Conservation (phyloP, 2,797 vertebrate species). For the Leptodactylus fallax region DNA sequence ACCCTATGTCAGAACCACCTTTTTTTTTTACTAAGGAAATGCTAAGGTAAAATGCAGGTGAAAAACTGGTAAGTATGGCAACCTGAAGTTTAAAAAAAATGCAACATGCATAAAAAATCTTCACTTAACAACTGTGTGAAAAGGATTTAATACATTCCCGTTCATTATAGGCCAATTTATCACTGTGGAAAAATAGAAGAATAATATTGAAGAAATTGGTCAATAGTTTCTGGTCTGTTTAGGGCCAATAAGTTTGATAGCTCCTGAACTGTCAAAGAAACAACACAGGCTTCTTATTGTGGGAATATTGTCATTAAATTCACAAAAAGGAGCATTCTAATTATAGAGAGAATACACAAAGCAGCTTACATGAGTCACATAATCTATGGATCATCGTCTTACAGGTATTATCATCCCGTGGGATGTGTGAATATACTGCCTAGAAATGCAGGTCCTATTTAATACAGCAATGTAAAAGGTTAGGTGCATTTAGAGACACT, state of each 20-base stretch:
- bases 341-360: slow-evolving; percentile 59
- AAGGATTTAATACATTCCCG: too few relatives aligned
- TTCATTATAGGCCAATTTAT: too few relatives aligned
- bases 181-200: too few relatives aligned
- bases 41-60: too few relatives aligned
- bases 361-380: slow-evolving; percentile 59
- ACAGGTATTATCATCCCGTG: slow-evolving; percentile 48
- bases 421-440: slow-evolving; percentile 50
- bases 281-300: slow-evolving; percentile 2
- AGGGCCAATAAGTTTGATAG: background rate
- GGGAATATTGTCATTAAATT: slow-evolving; percentile 36
- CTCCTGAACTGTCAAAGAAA: background rate
- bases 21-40: too few relatives aligned
- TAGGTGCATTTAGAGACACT: background rate
- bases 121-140: too few relatives aligned
- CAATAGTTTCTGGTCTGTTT: too few relatives aligned
- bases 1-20: too few relatives aligned
- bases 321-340: slow-evolving; percentile 45
- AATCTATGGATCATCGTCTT: slow-evolving; percentile 57
- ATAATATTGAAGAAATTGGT: too few relatives aligned
- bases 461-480: slow-evolving; percentile 2
- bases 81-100: too few relatives aligned
- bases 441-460: background rate
- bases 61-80: too few relatives aligned
- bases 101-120: too few relatives aligned